phyloP scores from a whole-genome alignment of 2,888 invertebrate genomes.

The Cynaeus angustus region DNA sequence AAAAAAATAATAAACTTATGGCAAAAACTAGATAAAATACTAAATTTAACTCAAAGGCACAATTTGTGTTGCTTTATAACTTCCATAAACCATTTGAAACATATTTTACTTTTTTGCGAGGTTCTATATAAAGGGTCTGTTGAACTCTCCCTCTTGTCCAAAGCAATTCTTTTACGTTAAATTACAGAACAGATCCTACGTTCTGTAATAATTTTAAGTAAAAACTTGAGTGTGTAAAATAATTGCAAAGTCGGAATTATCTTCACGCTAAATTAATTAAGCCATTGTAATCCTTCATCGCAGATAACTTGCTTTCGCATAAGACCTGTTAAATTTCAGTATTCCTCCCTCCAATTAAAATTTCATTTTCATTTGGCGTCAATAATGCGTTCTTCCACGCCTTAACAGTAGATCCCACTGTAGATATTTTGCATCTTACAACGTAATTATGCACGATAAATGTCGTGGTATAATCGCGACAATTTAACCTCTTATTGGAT shows the following conservation, averaged over 20 bases:
- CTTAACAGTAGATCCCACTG: not conserved
- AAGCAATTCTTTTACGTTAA: too few relatives aligned
- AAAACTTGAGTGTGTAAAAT: too few relatives aligned
- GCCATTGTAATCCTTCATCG: not conserved
- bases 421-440: conserved; percentile 25
- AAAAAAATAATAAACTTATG: too few relatives aligned
- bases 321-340: not conserved
- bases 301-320: not conserved
- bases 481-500: conserved; percentile 33
- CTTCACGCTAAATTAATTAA: conserved; percentile 3
- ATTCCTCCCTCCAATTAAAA: conserved; percentile 22
- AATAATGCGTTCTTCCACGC: conserved; percentile 10
- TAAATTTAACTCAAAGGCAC: too few relatives aligned
- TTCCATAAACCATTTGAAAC: too few relatives aligned
- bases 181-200: too few relatives aligned
- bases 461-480: conserved; percentile 26
- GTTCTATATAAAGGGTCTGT: too few relatives aligned
- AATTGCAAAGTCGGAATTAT: not conserved
- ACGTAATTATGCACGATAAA: conserved; percentile 27
- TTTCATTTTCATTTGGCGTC: conserved; percentile 23
- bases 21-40: too few relatives aligned
- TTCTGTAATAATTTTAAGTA: too few relatives aligned
- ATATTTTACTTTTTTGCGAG: too few relatives aligned
- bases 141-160: too few relatives aligned
- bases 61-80: too few relatives aligned